Conservation (phyloP, 2,113 vertebrate genomes). For the Lates calcarifer region DNA sequence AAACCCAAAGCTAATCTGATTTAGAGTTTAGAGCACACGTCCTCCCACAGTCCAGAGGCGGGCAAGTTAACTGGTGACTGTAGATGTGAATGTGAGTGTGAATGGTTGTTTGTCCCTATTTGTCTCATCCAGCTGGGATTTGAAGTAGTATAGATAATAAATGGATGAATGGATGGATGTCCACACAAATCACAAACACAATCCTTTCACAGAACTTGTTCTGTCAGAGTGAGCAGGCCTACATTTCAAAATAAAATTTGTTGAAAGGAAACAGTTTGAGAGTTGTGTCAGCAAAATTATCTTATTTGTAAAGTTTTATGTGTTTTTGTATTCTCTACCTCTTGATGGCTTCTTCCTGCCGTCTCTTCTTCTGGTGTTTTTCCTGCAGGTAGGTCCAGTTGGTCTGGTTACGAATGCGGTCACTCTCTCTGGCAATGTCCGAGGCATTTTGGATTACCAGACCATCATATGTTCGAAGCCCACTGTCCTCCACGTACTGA, state of each 20-base stretch:
- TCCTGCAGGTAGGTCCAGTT: slow-evolving; percentile 96
- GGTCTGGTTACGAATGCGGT: slow-evolving; percentile 94
- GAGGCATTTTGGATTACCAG: slow-evolving; percentile 99
- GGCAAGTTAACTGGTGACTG: too few species aligned
- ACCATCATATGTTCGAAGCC: slow-evolving; percentile 94
- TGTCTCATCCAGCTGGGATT: too few species aligned
- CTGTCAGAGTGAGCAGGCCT: neutral
- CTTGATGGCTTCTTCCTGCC: slow-evolving; percentile 96
- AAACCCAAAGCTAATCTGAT: too few species aligned
- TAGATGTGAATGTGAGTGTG: too few species aligned
- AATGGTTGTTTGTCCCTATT: too few species aligned
- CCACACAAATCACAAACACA: too few species aligned
- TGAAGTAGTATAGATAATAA: too few species aligned
- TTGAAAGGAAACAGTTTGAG: neutral
- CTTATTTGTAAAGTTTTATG: neutral
- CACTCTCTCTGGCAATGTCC: slow-evolving; percentile 97
- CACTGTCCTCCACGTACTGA: slow-evolving; percentile 95
- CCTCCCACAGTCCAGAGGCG: too few species aligned
- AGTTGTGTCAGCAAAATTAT: neutral
- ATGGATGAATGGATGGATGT: too few species aligned
- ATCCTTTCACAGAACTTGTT: neutral
- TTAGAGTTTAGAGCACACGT: too few species aligned
- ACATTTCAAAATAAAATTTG: neutral
- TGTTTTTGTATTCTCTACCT: slow-evolving; percentile 80
- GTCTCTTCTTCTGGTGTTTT: slow-evolving; percentile 93